These are phyloP conservation scores for Spongilla lacustris DNA, from an alignment of 37 sponge, comb jelly and placozoan species.

Conservation along the genomic window DNA sequence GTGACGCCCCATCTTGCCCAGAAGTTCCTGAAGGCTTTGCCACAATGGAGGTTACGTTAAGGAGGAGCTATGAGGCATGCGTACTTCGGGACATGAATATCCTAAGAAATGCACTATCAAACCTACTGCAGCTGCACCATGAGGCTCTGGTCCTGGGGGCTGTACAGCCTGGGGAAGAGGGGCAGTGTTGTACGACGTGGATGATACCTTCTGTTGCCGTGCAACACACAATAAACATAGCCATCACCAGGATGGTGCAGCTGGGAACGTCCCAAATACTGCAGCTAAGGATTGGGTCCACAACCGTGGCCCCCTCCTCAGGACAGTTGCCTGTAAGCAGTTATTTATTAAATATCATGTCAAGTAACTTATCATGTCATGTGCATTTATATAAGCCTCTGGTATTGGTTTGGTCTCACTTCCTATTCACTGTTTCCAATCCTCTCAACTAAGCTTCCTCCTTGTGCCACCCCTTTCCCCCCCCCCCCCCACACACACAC, in stretches of 20 bases:
- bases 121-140: background rate
- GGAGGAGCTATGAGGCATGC: background rate
- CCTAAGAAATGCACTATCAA: background rate
- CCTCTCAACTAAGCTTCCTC: no score
- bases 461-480: no score
- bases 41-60: background rate
- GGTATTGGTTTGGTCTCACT: no score
- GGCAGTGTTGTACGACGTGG: background rate
- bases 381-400: no score
- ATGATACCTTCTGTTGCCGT: background rate
- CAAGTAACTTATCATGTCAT: background rate
- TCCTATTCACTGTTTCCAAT: no score
- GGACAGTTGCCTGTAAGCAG: background rate
- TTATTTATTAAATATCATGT: background rate
- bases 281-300: background rate
- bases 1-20: background rate
- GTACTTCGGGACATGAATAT: background rate
- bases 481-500: no score
- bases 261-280: background rate
- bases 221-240: background rate
- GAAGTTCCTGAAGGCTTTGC: background rate
- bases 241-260: background rate
- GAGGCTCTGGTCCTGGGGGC: background rate
- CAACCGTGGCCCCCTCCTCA: background rate
- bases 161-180: background rate